These are phyloP conservation scores for Falco berigora DNA, from an alignment of 2,797 vertebrate species.

Conservation along the genomic window DNA sequence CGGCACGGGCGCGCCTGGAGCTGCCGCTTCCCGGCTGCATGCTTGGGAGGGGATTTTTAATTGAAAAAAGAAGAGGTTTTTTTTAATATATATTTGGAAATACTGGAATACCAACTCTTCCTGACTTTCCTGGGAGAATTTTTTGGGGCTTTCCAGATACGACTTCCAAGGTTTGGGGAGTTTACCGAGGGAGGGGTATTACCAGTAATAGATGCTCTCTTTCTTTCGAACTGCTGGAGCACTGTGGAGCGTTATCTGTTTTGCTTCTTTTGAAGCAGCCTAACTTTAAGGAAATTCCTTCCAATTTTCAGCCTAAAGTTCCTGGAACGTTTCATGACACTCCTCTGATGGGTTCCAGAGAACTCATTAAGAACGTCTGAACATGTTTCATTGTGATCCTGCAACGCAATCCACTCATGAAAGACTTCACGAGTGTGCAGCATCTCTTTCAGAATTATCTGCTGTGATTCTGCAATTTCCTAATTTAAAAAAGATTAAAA, in stretches of 20 bases:
- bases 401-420: neutral
- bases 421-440: neutral
- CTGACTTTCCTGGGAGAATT: neutral
- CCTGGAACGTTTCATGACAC: neutral
- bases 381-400: neutral
- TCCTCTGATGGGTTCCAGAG: neutral
- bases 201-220: neutral
- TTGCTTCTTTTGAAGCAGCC: neutral
- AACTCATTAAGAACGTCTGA: neutral
- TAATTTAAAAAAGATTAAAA: neutral
- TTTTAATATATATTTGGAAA: neutral
- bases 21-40: neutral
- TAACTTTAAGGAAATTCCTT: neutral
- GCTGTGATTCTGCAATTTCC: neutral
- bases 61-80: neutral
- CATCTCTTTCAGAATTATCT: neutral
- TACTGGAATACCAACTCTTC: neutral
- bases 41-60: neutral
- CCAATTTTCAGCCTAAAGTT: neutral
- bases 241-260: fast-evolving
- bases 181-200: neutral
- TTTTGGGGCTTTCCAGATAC: conserved; percentile 12
- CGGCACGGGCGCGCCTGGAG: too few species aligned
- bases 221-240: neutral
- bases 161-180: neutral